phyloP scores from a whole-genome alignment of 2,113 vertebrate genomes.

The Actinemys pallida region DNA sequence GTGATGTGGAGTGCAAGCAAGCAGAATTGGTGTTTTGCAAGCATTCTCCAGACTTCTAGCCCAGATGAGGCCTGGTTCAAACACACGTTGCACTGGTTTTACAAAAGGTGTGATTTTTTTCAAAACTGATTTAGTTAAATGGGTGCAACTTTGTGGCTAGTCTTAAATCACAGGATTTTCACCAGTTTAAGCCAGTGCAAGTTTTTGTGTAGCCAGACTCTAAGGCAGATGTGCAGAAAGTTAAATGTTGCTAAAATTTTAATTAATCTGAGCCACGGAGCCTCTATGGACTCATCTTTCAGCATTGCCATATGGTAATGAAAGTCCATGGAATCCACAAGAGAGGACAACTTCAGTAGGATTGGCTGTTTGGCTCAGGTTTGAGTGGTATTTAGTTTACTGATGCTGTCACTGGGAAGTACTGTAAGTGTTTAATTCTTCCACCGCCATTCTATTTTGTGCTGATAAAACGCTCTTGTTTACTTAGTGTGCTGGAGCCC shows the following conservation, averaged over 20 bases:
- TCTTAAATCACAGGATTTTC: background rate
- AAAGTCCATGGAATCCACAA: background rate
- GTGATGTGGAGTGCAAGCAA: background rate
- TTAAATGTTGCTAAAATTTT: background rate
- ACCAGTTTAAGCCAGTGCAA: background rate
- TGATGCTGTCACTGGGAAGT: background rate
- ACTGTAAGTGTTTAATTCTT: background rate
- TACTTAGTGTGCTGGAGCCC: slow-evolving; percentile 96
- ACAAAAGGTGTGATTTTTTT: background rate
- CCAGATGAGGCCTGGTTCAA: background rate
- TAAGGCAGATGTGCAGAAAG: background rate
- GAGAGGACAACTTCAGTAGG: background rate
- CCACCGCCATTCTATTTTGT: background rate
- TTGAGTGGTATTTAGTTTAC: rapidly evolving
- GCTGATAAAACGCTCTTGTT: slow-evolving; percentile 19
- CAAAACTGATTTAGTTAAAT: background rate
- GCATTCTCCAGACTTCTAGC: background rate
- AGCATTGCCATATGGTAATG: background rate
- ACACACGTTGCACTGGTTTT: background rate
- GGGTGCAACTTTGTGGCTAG: background rate
- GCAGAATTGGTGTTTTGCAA: background rate
- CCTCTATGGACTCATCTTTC: background rate
- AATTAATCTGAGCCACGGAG: background rate
- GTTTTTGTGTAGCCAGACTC: background rate
- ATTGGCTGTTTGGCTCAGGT: rapidly evolving